Evolutionary conservation across 2,113 vertebrate genomes (phyloP).

Genomic region (Pseudopipra pipra): DNA sequence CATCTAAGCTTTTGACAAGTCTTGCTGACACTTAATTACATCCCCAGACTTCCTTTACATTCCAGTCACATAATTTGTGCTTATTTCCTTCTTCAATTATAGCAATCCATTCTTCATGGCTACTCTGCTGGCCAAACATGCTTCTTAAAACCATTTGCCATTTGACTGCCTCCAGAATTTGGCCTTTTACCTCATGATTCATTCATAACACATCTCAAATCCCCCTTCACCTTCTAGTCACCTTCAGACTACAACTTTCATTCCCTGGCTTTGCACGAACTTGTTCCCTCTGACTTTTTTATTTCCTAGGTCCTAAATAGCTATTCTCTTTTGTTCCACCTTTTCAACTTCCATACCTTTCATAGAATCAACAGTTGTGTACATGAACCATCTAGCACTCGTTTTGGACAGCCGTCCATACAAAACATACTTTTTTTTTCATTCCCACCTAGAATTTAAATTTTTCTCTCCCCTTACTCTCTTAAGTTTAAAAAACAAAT

Average conservation of each 20-base stretch:
- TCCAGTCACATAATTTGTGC: not conserved
- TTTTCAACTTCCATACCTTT: not conserved
- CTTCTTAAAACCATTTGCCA: not conserved
- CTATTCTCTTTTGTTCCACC: not conserved
- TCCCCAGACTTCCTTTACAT: not conserved
- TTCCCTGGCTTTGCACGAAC: not conserved
- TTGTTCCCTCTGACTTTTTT: not conserved
- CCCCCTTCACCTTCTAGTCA: not conserved
- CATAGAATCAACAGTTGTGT: not conserved
- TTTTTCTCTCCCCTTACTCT: not conserved
- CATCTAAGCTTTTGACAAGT: not conserved
- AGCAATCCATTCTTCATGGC: not conserved
- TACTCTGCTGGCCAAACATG: not conserved
- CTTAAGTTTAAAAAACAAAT: not conserved
- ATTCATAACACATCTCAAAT: not conserved
- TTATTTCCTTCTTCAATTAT: not conserved
- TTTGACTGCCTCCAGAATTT: not conserved
- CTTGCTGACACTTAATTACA: not conserved
- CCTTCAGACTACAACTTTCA: not conserved
- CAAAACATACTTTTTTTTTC: not conserved
- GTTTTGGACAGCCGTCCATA: not conserved
- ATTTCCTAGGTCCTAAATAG: not conserved
- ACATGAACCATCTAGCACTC: not conserved
- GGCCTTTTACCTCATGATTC: not conserved
- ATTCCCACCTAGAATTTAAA: not conserved